Base-by-base conservation (phyloP, 2,888 invertebrate species). In the Capitulum mitella region DNA sequence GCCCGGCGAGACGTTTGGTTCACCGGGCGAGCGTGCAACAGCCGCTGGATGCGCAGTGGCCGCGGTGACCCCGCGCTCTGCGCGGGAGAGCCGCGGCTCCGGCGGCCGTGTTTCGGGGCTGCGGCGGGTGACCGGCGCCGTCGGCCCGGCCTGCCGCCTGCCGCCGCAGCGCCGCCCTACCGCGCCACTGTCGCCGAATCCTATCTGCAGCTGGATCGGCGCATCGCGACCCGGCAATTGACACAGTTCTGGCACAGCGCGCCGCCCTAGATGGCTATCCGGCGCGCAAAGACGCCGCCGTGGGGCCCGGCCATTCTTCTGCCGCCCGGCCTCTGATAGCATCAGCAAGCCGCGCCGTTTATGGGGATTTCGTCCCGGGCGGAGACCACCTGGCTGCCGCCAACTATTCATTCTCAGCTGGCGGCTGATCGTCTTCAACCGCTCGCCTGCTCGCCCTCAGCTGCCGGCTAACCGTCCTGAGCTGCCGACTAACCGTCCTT, bases 191-290 rank as follows among this genome's bases (percentile, higher is more conserved):
- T 2, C 29, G 29, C n/a, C 34, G 32, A 64, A 64, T 64, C 12
- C 16, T 64, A 64, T 64, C 64, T 32, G 19, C 64, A 64, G 34
- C 64, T 64, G 64, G 34, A 64, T 64, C 64, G 64, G 16, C 64
- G 14, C 64, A 61, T 34, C n/a, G n/a, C 58, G 6, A 3, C n/a
- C 34, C 29, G 64, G 34, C 64, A 3, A 64, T 34, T 32, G 64
- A 34, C 64, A 34, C 64, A 64, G 64, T 64, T 64, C 64, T 34
- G 34, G 29, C 58, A 22, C 51, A 22, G 51, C 26, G 12, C 6
- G 22, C 26, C 22, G 64, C 34, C 34, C 34, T 5, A 32, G 64
- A 64, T 64, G 19, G 3, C 64, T 34, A 64, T 64, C 64, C 64
- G 64, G 34, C 64, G 34, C 64, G 5, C 61, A 3, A n/a, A n/a